Evolutionary conservation across 30 jellyfish, hydroid and myxozoan genomes (phyloP).

Genomic region (Pelagia noctiluca): DNA sequence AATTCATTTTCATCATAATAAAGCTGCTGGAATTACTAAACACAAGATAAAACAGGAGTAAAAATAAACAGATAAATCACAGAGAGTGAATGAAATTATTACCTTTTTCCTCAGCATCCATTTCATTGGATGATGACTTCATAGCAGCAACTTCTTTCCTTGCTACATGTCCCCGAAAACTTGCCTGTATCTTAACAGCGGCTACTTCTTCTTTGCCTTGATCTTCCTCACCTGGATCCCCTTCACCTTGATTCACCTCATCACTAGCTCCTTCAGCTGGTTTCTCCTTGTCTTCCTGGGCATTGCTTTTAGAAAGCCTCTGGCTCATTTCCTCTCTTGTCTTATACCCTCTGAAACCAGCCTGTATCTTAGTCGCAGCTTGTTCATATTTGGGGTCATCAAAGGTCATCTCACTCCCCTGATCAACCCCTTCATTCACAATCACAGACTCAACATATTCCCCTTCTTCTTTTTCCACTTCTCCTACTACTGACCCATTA

Average conservation of each 20-base stretch:
- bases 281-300: neutral
- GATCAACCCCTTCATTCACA: conserved; percentile 6
- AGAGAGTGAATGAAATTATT: neutral
- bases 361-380: conserved; percentile 82
- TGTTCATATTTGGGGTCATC: conserved; percentile 46
- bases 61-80: too few species aligned
- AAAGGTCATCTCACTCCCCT: conserved; percentile 1
- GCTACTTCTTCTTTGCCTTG: conserved; percentile 78
- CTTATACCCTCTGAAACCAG: conserved; percentile 73
- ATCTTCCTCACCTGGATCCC: conserved; percentile 17
- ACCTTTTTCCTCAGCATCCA: neutral
- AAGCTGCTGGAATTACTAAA: too few species aligned
- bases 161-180: conserved; percentile 92
- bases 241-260: neutral
- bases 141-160: conserved; percentile 74
- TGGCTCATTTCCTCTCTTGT: conserved; percentile 52
- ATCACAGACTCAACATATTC: conserved; percentile 43
- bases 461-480: conserved; percentile 13
- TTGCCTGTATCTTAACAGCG: conserved; percentile 82
- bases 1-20: too few species aligned
- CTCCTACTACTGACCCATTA: conserved; percentile 12
- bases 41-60: too few species aligned
- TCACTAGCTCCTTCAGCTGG: neutral
- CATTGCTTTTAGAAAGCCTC: neutral
- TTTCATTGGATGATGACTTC: conserved; percentile 23